These are phyloP conservation scores for Camelus bactrianus DNA, from an alignment of 2,113 vertebrate genomes.

Conservation along the genomic window DNA sequence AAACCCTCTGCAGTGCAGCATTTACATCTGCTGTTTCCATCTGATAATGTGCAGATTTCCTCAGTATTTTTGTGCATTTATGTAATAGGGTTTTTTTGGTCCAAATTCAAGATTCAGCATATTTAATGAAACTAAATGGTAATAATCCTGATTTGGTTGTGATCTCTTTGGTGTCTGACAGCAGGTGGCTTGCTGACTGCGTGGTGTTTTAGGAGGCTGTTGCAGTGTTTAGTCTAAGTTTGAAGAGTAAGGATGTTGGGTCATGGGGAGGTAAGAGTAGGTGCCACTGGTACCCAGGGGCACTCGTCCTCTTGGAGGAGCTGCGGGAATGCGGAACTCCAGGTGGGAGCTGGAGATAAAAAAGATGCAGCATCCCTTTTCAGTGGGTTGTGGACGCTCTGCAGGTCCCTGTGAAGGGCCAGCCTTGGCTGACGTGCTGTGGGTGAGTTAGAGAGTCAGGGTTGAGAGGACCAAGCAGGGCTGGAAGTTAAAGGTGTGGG, in stretches of 20 bases:
- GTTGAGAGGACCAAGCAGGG: neutral
- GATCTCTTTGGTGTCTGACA: neutral
- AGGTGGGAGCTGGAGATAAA: neutral
- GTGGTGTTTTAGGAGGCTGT: neutral
- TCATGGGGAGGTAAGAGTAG: neutral
- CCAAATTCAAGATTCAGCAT: neutral
- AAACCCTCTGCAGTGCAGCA: neutral
- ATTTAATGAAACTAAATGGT: neutral
- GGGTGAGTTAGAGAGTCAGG: neutral
- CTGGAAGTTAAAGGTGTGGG: neutral
- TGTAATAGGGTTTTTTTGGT: constrained; percentile 35
- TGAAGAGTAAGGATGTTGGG: neutral
- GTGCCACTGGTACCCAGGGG: neutral
- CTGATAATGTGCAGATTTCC: neutral
- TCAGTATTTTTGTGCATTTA: constrained; percentile 27
- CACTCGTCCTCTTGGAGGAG: neutral
- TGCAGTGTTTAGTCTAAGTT: neutral
- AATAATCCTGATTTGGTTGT: neutral
- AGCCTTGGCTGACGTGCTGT: neutral
- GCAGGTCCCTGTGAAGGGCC: neutral
- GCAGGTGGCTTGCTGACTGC: neutral
- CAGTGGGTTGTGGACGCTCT: neutral
- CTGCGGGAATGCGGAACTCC: neutral
- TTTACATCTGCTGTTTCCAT: constrained; percentile 11
- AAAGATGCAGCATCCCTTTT: neutral